Evolutionary conservation across 2,113 vertebrate genomes (phyloP).

Genomic region (Pangasianodon hypophthalmus): DNA sequence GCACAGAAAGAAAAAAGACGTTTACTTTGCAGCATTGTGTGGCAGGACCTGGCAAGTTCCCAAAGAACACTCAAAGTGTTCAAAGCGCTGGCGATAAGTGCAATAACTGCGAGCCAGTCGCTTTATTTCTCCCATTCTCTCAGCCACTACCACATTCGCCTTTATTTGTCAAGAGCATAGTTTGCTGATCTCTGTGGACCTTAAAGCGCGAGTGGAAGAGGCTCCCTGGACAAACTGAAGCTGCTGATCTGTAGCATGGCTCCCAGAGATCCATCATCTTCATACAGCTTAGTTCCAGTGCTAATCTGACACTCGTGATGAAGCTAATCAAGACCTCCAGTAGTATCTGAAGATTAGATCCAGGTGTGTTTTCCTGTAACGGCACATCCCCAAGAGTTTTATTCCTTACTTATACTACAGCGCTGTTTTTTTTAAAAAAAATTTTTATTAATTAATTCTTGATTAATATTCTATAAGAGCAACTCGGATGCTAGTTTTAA

Average conservation of each 20-base stretch:
- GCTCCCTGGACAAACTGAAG: not conserved
- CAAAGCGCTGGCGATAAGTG: conserved; percentile 58
- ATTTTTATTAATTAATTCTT: not conserved
- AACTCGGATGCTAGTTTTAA: not conserved
- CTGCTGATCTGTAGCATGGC: not conserved
- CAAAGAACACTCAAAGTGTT: conserved; percentile 68
- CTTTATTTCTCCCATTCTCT: conserved; percentile 43
- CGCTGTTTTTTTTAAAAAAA: not conserved
- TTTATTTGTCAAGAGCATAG: conserved; percentile 69
- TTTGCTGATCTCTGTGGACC: conserved; percentile 69
- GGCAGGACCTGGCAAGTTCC: conserved; percentile 69
- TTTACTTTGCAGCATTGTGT: conserved; percentile 54
- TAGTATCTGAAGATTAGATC: not conserved
- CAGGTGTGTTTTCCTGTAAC: not conserved
- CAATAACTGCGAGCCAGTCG: conserved; percentile 9
- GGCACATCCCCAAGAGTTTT: not conserved
- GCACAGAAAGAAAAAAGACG: not conserved
- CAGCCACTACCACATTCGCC: conserved; percentile 39
- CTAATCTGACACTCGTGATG: not conserved
- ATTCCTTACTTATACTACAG: not conserved
- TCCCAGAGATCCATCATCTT: conserved; percentile 19
- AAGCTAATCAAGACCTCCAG: conserved; percentile 3
- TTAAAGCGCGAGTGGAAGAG: not conserved
- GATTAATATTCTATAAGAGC: not conserved
- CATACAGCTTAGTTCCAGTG: not conserved